Base-by-base conservation (phyloP, 2,888 invertebrate species). In the Bhutanitis thaidina region DNA sequence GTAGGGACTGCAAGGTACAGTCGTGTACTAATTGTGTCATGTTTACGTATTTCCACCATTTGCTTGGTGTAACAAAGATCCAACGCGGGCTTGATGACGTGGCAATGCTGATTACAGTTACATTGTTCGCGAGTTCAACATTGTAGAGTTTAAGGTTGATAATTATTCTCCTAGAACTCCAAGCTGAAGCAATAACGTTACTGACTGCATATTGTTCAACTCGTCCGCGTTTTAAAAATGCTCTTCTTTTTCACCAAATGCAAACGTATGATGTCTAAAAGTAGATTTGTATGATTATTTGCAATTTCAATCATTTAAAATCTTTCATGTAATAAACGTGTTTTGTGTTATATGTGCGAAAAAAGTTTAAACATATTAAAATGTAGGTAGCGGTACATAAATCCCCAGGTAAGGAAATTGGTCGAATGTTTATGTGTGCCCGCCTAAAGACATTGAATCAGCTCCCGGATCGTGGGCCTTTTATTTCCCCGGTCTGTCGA, bases 371-470 rank as follows among this genome's bases (percentile, higher is more conserved):
- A 25, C 43, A 43, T 45, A 52, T 49, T 54, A 58, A 55, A 54
- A 51, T 16, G 35, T 40, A 36, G 34, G 37, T 30, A 25, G 41
- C 41, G 30, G 35, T 40, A 34, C 49, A 46, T 57, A 55, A 55
- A 52, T 52, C 52, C 43, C 39, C 49, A 55, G 56, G 59, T 54
- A 54, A 54, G 53, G 55, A 57, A 59, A 59, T 59, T 57, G 59
- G 52, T 53, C 49, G 43, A 55, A 59, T 55, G 56, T 59, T 58
- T 59, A 51, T 51, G 46, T 40, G 46, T 46, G 40, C 38, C 34
- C 30, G 45, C 37, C 56, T 55, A 52, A 50, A 46, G 45, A 51
- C 51, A 41, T 45, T 40, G n/a, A 7, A 3, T 49, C 43, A 12
- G 14, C 20, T 20, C 49, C 49, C 27, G 32, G 27, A 12, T 32